Evolutionary conservation across 2,113 vertebrate species (phyloP), one percentile per base, ranked within the genome.

Genomic region (Peromyscus californicus): DNA sequence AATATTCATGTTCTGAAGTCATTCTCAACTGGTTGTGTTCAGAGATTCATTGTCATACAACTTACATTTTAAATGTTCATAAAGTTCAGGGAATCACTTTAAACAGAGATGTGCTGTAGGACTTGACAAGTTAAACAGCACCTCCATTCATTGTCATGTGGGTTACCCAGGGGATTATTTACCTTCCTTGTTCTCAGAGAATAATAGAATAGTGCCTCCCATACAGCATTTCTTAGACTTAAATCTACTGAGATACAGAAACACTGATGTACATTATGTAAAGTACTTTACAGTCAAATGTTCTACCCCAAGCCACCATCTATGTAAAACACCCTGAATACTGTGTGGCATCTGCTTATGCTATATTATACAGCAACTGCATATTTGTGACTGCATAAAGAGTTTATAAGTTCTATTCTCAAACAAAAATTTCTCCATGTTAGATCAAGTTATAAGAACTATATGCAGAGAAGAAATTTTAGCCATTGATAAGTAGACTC

Each of bases 1-100:
- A 92, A 87, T 90, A 94, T 72, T 54, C 70, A 39, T 90, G 42
- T 29, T 86, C 22, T 90, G 89, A 72, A 82, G 12, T 17, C 13
- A 19, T n/a, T 78, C 33, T 87, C 42, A 90, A 76, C n/a, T 72
- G 16, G 12, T 16, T 82, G 36, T n/a, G 4, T 89, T 80, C 51
- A 80, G n/a, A 90, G 67, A 59, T 72, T 89, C 10, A 33, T 78
- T 87, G 75, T 79, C 61, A 69, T 36, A 82, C 19, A 85, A 89
- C 91, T 93, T 31, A 65, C 48, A 65, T 76, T 74, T 86, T 79
- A 93, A 92, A 83, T 78, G 7, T 48, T 7, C 3, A 24, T 45
- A 36, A 94, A 87, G 26, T 85, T 92, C n/a, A 90, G 12, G 54
- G 78, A 75, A 11, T 72, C 36, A 16, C 16, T 92, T 83, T 90